These are phyloP conservation scores for Bombycilla garrulus DNA, from an alignment of 2,113 vertebrate genomes.

Conservation along the genomic window DNA sequence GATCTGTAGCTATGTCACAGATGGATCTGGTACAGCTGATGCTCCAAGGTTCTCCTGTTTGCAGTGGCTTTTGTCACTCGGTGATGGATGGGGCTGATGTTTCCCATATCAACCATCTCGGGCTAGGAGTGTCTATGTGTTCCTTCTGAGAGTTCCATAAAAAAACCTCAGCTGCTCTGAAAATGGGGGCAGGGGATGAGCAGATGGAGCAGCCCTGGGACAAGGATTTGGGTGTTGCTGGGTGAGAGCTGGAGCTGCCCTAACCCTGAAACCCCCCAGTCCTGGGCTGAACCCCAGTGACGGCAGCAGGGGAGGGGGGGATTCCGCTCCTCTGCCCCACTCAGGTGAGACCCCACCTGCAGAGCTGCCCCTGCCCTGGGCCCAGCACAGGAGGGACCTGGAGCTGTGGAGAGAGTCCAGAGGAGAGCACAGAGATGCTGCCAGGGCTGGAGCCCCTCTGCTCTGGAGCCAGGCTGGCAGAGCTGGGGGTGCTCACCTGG, in stretches of 20 bases:
- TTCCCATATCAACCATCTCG: not conserved
- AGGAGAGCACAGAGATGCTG: rapidly evolving
- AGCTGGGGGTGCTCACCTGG: not conserved
- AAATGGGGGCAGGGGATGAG: not conserved
- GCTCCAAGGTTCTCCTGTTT: not conserved
- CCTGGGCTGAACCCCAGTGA: rapidly evolving
- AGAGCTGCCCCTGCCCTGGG: not conserved
- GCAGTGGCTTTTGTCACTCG: not conserved
- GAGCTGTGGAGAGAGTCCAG: not conserved
- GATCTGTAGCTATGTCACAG: not conserved
- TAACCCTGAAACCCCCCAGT: rapidly evolving
- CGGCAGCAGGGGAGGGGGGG: not conserved
- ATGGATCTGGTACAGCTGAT: not conserved
- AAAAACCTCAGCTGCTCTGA: not conserved
- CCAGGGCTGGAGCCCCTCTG: not conserved
- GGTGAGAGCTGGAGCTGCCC: not conserved
- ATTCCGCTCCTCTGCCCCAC: not conserved
- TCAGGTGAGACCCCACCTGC: not conserved
- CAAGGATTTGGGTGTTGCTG: not conserved
- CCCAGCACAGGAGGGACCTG: not conserved
- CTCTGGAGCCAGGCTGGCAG: not conserved
- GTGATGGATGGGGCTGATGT: not conserved
- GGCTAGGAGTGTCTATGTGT: not conserved
- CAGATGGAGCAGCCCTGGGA: not conserved
- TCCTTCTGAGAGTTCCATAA: not conserved